phyloP scores from a whole-genome alignment of 2,113 vertebrate species.

The Callaeas wilsoni region DNA sequence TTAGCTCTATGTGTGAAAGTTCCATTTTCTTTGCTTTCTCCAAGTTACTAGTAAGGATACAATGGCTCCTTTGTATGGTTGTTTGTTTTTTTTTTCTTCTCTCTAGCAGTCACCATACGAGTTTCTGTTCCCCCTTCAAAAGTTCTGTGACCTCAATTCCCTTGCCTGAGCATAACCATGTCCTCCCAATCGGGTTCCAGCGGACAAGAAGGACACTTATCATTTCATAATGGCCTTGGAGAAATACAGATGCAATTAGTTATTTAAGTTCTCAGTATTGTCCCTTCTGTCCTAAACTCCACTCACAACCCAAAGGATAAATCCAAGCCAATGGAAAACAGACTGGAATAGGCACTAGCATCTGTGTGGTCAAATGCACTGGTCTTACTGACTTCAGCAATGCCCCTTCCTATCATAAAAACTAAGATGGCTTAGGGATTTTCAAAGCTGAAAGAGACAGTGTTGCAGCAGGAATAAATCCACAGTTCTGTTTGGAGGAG shows the following conservation, averaged over 20 bases:
- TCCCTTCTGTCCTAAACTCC: background rate
- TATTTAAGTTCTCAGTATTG: background rate
- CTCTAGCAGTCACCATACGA: background rate
- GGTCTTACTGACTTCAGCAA: background rate
- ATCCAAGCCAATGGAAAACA: background rate
- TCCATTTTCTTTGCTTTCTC: background rate
- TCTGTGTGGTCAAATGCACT: background rate
- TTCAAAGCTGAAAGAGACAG: background rate
- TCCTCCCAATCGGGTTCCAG: fast-evolving
- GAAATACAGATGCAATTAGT: background rate
- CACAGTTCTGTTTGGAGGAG: background rate
- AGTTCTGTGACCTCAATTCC: background rate
- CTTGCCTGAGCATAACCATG: background rate
- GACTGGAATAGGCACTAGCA: background rate
- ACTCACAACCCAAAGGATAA: background rate
- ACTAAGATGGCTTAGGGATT: background rate
- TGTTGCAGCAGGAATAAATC: background rate
- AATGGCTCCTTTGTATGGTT: background rate
- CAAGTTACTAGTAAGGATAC: background rate
- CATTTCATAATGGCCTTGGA: background rate
- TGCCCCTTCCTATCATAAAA: background rate
- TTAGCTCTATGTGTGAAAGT: background rate
- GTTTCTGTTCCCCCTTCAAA: background rate
- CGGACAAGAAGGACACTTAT: background rate
- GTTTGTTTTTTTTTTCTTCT: background rate